Conservation (phyloP, 1,140 invertebrate species). For the Neotoxoptera formosana region DNA sequence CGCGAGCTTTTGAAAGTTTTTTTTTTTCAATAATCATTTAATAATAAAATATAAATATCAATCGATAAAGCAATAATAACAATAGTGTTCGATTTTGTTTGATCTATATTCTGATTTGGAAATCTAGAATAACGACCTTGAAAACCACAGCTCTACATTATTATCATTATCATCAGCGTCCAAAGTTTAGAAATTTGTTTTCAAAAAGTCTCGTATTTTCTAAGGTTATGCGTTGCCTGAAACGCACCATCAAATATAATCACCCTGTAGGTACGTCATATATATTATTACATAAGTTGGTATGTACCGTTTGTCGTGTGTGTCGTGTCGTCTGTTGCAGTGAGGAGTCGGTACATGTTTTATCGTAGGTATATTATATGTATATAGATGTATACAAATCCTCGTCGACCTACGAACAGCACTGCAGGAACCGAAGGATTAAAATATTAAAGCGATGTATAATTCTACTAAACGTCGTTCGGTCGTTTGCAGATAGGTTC, state of each 20-base stretch:
- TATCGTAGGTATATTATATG: background rate
- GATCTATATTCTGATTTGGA: too few relatives aligned
- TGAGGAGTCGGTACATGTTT: background rate
- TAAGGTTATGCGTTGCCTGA: background rate
- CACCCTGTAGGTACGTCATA: background rate
- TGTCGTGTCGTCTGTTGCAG: background rate
- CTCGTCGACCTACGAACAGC: background rate
- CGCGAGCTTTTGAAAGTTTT: too few relatives aligned
- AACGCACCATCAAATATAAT: background rate
- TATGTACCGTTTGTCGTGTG: background rate
- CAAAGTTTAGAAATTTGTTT: background rate
- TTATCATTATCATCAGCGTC: background rate
- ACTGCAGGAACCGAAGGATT: background rate
- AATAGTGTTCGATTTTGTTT: too few relatives aligned
- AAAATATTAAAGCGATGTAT: background rate
- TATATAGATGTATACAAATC: background rate
- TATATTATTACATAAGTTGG: background rate
- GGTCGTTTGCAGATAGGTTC: background rate
- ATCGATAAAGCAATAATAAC: too few relatives aligned
- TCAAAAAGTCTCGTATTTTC: background rate
- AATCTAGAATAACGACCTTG: too few relatives aligned
- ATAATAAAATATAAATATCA: too few relatives aligned
- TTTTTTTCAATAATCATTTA: too few relatives aligned
- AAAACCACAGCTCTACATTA: too few relatives aligned
- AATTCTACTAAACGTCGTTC: background rate